phyloP scores from a whole-genome alignment of 2,888 invertebrate genomes.

The Hymenopus coronatus region DNA sequence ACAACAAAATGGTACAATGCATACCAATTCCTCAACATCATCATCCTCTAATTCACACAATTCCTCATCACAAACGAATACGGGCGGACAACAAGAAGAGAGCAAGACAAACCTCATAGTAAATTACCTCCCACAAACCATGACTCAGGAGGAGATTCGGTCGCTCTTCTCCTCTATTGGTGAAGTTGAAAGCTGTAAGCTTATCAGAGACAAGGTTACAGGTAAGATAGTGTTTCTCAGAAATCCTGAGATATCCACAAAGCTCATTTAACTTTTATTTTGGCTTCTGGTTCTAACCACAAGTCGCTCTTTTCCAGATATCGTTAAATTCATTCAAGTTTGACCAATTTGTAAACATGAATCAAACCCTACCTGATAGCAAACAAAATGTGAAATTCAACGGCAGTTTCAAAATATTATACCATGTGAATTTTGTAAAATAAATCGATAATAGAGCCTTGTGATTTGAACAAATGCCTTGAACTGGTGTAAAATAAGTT shows the following conservation, averaged over 20 bases:
- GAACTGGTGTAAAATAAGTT: too few relatives aligned
- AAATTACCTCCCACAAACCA: conserved; percentile 98
- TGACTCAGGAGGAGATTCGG: conserved; percentile 99
- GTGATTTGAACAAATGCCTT: too few relatives aligned
- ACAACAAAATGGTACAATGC: conserved; percentile 72
- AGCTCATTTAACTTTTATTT: too few relatives aligned
- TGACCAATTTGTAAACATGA: too few relatives aligned
- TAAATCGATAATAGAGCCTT: too few relatives aligned
- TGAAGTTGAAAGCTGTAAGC: conserved; percentile 98
- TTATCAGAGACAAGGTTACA: conserved; percentile 97
- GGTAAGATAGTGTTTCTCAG: conserved; percentile 53
- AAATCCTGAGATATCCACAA: background rate
- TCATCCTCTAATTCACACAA: conserved; percentile 44
- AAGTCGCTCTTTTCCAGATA: too few relatives aligned
- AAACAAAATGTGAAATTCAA: too few relatives aligned
- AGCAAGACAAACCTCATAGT: conserved; percentile 98
- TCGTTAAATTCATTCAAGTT: too few relatives aligned
- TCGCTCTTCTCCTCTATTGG: conserved; percentile 98
- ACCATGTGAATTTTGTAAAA: too few relatives aligned
- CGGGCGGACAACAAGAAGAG: conserved; percentile 73
- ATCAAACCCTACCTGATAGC: too few relatives aligned
- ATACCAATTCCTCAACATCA: conserved; percentile 43
- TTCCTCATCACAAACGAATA: conserved; percentile 45
- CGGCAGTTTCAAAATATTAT: too few relatives aligned
- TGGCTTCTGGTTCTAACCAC: too few relatives aligned